Percentiles rank a stretch among this genome's conserved stretches.
Evolutionary conservation across 2,113 vertebrate genomes (phyloP).

Genomic region (Climacteris rufus): DNA sequence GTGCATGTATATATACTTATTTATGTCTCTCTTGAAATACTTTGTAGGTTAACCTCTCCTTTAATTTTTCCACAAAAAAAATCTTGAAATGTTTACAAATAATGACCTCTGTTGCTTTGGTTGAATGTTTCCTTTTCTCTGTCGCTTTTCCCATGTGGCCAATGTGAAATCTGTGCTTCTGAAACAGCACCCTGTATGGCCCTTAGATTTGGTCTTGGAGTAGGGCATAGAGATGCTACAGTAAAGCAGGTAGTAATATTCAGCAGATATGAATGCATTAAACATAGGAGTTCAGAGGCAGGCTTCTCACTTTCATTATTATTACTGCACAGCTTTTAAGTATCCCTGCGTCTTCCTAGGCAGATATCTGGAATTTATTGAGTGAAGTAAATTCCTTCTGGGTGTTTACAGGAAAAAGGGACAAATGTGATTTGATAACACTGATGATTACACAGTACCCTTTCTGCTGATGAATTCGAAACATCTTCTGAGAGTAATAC

Average conservation of each 20-base stretch:
- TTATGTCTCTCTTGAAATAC: background rate
- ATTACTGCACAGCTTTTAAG: background rate
- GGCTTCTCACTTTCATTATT: background rate
- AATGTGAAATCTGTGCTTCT: background rate
- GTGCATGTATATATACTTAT: background rate
- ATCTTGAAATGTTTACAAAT: background rate
- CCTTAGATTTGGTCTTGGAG: background rate
- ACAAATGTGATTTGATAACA: conserved; percentile 25
- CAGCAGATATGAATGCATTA: conserved; percentile 10
- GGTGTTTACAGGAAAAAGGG: conserved; percentile 13
- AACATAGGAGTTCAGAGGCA: background rate
- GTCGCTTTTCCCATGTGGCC: background rate
- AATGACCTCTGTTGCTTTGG: background rate
- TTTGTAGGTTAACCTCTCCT: background rate
- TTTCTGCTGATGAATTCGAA: conserved; percentile 6
- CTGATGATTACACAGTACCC: background rate
- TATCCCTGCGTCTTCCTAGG: background rate
- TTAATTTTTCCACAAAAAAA: background rate
- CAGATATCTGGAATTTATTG: conserved; percentile 27
- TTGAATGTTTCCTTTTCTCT: background rate
- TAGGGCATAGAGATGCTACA: background rate
- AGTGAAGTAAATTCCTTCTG: conserved; percentile 25
- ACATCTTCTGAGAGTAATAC: background rate
- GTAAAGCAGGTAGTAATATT: background rate
- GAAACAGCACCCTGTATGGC: background rate